A percentile compares a stretch with the other conserved stretches of the same genome.
phyloP scores from a whole-genome alignment of 2,797 vertebrate species.

The Peromyscus nudipes region DNA sequence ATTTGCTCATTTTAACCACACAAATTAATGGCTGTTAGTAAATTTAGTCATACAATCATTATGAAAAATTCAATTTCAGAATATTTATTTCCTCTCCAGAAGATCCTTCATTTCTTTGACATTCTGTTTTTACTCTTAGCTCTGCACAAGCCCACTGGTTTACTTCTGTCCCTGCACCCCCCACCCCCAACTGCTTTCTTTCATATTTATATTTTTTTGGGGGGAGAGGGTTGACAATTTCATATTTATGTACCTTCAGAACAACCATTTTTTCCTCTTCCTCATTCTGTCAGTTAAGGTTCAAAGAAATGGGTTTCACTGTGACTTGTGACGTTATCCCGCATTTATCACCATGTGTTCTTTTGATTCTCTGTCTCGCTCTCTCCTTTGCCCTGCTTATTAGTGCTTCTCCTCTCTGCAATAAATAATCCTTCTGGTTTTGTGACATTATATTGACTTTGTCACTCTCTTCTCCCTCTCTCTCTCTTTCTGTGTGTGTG shows the following conservation, averaged over 20 bases:
- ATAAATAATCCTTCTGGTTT: neutral
- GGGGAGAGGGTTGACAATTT: neutral
- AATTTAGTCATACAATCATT: neutral
- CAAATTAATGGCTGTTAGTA: slow-evolving; percentile 47
- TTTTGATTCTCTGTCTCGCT: neutral
- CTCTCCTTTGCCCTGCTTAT: no score
- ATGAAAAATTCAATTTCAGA: slow-evolving; percentile 19
- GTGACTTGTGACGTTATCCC: neutral
- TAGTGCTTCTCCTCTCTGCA: neutral
- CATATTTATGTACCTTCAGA: neutral
- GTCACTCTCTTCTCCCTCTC: neutral
- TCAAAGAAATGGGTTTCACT: neutral
- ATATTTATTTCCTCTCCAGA: neutral
- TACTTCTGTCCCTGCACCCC: neutral
- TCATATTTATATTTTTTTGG: neutral
- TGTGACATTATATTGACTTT: neutral
- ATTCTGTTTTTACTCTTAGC: neutral
- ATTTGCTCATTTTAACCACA: slow-evolving; percentile 34
- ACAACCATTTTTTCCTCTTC: neutral
- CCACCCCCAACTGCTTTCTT: neutral
- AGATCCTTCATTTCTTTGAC: neutral
- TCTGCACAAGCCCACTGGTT: neutral
- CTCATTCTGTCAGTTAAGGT: no score
- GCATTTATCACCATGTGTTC: neutral
- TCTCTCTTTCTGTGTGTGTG: neutral